A percentile compares a stretch with the other conserved stretches of the same genome.
Conservation (phyloP, 2,113 vertebrate genomes). For the Anseranas semipalmata region DNA sequence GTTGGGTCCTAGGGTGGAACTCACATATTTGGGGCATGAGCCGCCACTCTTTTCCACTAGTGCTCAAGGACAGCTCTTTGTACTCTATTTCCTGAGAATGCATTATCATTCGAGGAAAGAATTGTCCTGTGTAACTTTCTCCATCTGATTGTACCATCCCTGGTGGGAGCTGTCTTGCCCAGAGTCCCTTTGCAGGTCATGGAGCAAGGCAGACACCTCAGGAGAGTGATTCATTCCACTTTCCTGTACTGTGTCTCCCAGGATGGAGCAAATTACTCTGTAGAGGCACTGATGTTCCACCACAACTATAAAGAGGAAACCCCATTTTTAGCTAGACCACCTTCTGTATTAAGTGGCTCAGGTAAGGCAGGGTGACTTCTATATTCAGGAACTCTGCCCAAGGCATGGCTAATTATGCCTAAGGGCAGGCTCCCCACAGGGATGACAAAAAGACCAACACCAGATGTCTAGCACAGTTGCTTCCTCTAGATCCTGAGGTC, state of each 20-base stretch:
- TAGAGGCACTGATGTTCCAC: background rate
- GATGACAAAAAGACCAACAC: background rate
- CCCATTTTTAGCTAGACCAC: background rate
- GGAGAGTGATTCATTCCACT: background rate
- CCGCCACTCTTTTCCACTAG: background rate
- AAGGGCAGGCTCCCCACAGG: background rate
- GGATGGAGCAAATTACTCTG: background rate
- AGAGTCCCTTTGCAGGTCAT: background rate
- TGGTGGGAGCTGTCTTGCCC: background rate
- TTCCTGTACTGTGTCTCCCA: background rate
- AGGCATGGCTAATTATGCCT: background rate
- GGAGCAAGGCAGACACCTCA: background rate
- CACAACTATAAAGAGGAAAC: background rate
- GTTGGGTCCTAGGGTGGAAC: background rate
- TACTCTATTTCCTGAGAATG: background rate
- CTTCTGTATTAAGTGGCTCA: background rate
- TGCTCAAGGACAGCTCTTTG: background rate
- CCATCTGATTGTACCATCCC: background rate
- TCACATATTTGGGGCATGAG: background rate
- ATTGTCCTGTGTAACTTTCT: background rate
- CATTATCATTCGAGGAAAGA: background rate
- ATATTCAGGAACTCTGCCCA: background rate
- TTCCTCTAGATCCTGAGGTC: background rate
- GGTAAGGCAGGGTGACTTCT: background rate
- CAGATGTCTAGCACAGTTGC: background rate